Conservation (phyloP, 2,888 invertebrate genomes). For the Cryptus viduatorius region DNA sequence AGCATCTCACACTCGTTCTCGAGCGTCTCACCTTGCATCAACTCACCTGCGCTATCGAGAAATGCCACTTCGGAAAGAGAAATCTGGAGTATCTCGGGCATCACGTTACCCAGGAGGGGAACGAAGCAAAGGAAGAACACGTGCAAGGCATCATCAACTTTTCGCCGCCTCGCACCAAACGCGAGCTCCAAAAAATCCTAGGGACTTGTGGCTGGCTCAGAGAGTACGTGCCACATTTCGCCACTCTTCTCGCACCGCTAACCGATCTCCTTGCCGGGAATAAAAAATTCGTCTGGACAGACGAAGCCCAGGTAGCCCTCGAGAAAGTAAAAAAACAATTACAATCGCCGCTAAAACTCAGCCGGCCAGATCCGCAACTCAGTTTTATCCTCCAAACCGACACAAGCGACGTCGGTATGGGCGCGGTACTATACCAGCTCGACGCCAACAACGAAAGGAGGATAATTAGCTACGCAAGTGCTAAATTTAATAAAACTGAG, state of each 20-base stretch:
- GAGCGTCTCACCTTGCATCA: background rate
- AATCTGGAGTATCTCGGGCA: background rate
- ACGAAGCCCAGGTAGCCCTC: constrained; percentile 10
- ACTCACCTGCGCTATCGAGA: background rate
- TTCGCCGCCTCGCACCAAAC: background rate
- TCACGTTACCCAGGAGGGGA: background rate
- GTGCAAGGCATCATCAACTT: background rate
- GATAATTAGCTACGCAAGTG: background rate
- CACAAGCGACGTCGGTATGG: constrained; percentile 6
- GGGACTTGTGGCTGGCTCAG: constrained; percentile 60
- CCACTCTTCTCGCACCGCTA: constrained; percentile 9
- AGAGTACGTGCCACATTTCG: constrained; percentile 48
- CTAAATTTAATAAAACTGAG: constrained; percentile 11
- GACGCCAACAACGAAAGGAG: constrained; percentile 6
- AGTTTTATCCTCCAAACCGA: background rate
- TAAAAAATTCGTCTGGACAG: constrained; percentile 9
- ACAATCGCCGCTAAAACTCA: constrained; percentile 18
- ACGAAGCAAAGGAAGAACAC: background rate
- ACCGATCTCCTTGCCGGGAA: constrained; percentile 42
- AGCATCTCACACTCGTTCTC: background rate
- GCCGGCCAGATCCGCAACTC: constrained; percentile 26
- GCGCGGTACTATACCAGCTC: constrained; percentile 7
- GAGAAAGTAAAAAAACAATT: constrained; percentile 5
- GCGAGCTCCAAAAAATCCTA: constrained; percentile 23
- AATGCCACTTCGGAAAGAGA: constrained; percentile 5